These are phyloP conservation scores for Henricia sp. DNA, from an alignment of 53 echinoderm and acorn worm genomes.

Conservation along the genomic window DNA sequence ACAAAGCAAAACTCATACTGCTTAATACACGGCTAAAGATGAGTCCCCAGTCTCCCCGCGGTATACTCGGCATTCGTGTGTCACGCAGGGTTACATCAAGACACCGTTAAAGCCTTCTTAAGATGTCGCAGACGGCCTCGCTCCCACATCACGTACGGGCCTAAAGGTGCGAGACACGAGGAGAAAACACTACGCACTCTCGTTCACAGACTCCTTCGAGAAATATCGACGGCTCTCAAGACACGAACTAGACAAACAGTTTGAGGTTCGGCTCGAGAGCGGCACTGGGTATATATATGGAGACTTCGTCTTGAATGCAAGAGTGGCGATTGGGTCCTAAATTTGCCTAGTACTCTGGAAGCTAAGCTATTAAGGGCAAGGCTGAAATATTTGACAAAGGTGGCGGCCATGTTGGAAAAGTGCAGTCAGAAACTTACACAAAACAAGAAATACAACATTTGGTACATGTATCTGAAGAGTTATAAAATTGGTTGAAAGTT, in stretches of 20 bases:
- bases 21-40: too few species aligned
- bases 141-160: constrained; percentile 35
- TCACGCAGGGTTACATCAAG: constrained; percentile 18
- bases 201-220: constrained; percentile 21
- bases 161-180: constrained; percentile 8
- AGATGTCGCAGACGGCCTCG: not conserved
- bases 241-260: constrained; percentile 48
- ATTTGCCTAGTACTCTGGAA: not conserved
- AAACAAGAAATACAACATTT: not conserved
- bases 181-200: constrained; percentile 7
- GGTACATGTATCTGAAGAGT: too few species aligned
- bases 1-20: too few species aligned
- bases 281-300: constrained; percentile 41
- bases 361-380: not conserved
- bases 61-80: not conserved
- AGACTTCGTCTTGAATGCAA: constrained; percentile 43
- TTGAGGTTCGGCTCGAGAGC: constrained; percentile 45
- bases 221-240: constrained; percentile 60
- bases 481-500: too few species aligned
- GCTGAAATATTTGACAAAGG: not conserved
- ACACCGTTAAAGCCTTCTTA: constrained; percentile 4
- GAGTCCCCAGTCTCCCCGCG: not conserved
- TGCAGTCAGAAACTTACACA: not conserved
- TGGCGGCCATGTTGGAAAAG: constrained; percentile 10
- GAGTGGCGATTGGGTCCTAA: not conserved